Evolutionary conservation across 2,888 invertebrate species (phyloP).

Genomic region (Germaria angustata): DNA sequence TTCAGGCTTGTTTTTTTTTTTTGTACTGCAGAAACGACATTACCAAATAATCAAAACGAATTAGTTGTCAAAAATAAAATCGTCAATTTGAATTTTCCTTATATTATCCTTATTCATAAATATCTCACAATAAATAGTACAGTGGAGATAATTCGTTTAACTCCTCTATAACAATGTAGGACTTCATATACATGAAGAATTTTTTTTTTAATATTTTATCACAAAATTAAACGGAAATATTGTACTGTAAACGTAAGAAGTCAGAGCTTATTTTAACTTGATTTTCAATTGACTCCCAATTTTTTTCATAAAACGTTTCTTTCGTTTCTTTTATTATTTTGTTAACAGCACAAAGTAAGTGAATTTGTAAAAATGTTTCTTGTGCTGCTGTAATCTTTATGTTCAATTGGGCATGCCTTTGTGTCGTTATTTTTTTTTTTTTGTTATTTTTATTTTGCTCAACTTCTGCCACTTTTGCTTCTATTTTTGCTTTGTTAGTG

Average conservation of each 20-base stretch:
- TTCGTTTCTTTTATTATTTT: neutral
- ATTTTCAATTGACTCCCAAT: slow-evolving; percentile 70
- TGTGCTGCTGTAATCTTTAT: slow-evolving; percentile 51
- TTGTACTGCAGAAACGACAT: too few species aligned
- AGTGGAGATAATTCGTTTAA: neutral
- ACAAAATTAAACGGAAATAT: slow-evolving; percentile 29
- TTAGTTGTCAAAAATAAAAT: too few species aligned
- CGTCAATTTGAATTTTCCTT: too few species aligned
- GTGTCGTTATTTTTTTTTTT: slow-evolving; percentile 23
- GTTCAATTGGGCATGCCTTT: slow-evolving; percentile 67
- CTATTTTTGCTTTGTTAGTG: slow-evolving; percentile 22
- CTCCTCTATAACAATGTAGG: neutral
- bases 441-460: neutral
- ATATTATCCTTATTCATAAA: too few species aligned
- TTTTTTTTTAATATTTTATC: too few species aligned
- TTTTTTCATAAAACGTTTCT: slow-evolving; percentile 23
- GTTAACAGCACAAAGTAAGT: slow-evolving; percentile 50
- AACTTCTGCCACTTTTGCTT: slow-evolving; percentile 4
- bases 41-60: too few species aligned
- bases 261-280: slow-evolving; percentile 59
- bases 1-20: too few species aligned
- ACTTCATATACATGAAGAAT: neutral
- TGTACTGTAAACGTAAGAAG: slow-evolving; percentile 35
- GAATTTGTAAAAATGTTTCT: slow-evolving; percentile 51
- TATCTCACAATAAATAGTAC: neutral